phyloP scores from a whole-genome alignment of 2,888 invertebrate species.

The Archips xylosteana region DNA sequence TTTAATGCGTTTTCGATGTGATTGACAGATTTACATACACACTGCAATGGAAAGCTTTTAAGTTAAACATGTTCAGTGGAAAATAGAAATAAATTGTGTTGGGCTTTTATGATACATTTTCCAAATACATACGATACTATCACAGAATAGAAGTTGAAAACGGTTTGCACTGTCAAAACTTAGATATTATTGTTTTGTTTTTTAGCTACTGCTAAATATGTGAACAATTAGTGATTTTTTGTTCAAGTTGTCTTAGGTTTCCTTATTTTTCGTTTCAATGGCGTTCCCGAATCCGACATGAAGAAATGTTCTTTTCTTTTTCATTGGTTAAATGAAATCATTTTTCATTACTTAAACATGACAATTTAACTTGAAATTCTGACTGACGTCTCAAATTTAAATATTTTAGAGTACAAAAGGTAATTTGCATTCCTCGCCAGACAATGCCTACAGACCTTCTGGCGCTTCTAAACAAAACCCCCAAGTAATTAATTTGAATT shows the following conservation, averaged over 20 bases:
- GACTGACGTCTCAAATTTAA: slow-evolving; percentile 26
- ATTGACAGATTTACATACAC: neutral
- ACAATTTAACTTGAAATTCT: slow-evolving; percentile 9
- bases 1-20: neutral
- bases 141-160: too few species aligned
- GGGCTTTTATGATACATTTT: neutral
- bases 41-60: slow-evolving; percentile 30
- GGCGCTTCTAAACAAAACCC: slow-evolving; percentile 25
- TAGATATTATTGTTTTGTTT: too few species aligned
- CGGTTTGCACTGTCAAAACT: too few species aligned
- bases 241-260: too few species aligned
- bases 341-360: neutral
- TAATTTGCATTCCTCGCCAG: slow-evolving; percentile 28
- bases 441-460: slow-evolving; percentile 26
- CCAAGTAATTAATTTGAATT: slow-evolving; percentile 38
- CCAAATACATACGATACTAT: neutral
- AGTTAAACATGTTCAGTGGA: slow-evolving; percentile 10
- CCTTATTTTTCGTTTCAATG: neutral
- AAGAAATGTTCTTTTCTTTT: neutral
- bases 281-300: neutral
- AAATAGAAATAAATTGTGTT: neutral
- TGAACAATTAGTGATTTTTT: too few species aligned
- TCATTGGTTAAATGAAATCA: neutral
- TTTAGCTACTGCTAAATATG: too few species aligned
- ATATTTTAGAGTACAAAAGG: slow-evolving; percentile 27